These are phyloP conservation scores for Drosophila quasianomalipes DNA, from an alignment of 2,888 invertebrate species.

Conservation along the genomic window DNA sequence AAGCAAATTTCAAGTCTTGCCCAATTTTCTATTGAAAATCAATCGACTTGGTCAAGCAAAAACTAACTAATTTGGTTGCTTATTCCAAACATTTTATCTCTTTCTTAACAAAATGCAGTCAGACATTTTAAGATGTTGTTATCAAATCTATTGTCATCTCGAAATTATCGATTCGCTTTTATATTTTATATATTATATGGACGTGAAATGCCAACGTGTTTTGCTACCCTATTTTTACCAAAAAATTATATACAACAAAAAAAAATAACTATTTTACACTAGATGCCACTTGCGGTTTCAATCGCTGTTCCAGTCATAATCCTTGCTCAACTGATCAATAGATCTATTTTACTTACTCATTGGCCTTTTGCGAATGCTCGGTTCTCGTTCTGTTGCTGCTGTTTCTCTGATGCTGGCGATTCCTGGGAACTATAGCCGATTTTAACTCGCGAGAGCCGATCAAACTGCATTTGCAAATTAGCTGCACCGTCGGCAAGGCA, in stretches of 20 bases:
- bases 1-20: background rate
- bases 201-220: background rate
- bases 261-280: background rate
- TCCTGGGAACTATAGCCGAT: conserved; percentile 18
- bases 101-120: background rate
- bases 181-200: background rate
- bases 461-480: conserved; percentile 64
- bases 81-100: background rate
- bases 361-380: conserved; percentile 6
- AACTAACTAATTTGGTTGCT: background rate
- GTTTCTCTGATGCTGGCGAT: conserved; percentile 14
- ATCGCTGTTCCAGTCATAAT: background rate
- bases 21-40: background rate
- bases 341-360: conserved; percentile 29
- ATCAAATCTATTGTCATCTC: background rate
- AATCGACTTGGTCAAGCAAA: background rate
- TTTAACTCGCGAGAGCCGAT: conserved; percentile 40
- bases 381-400: conserved; percentile 9
- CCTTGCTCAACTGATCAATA: conserved; percentile 12
- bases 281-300: background rate
- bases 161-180: background rate
- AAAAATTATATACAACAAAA: background rate
- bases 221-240: background rate
- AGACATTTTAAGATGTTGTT: background rate
- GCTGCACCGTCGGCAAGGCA: conserved; percentile 50